Base-by-base conservation (phyloP, 2,113 vertebrate species). In the Eonycteris spelaea region DNA sequence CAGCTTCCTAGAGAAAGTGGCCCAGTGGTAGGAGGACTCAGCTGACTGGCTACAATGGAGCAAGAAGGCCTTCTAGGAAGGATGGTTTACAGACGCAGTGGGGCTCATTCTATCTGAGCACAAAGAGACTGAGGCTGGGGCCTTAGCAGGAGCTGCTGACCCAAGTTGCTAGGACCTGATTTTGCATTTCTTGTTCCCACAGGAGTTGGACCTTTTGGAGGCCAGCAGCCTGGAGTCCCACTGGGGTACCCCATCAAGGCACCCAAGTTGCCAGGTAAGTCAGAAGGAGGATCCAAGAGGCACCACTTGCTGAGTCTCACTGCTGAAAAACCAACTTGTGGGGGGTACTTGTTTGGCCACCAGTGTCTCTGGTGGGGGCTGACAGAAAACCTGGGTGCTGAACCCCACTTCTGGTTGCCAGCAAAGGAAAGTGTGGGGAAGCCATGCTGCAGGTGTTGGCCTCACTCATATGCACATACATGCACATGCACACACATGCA, bases 231-330 rank as follows among this genome's bases (percentile, higher is more conserved):
- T 0, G 99, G 99, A 87, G 99, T 99, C 33, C 99, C 99, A 85
- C 98, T 99, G 83, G 99, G 99, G 94, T 99, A 99, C 97, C 99
- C 99, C 63, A 99, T 99, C 80, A 99, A 99, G 98, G 98, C 99
- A 70, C 99, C 99, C 96, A 99, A 99, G 98, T 95, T 98, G 26
- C 99, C 99, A 99, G 99, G 99, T 99, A 98, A 98, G 97, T 95
- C 85, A 61, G 70, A 35, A 71, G 15, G 13, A 61, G 40, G n/a
- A 22, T 30, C 38, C 19, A 24, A 28, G 65, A 43, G 14, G 14
- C 15, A 40, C 33, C 40, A 35, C 10, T 80, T 51, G 1, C 13
- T 0, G 0, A 2, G 18, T 43, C 86, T 94, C 33, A 14, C 61
- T 26, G 22, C 48, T 53, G 71, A 77, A 71, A 55, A 51, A 28